Evolutionary conservation across 2,113 vertebrate species (phyloP).

Genomic region (Tychaedon coryphoeus): DNA sequence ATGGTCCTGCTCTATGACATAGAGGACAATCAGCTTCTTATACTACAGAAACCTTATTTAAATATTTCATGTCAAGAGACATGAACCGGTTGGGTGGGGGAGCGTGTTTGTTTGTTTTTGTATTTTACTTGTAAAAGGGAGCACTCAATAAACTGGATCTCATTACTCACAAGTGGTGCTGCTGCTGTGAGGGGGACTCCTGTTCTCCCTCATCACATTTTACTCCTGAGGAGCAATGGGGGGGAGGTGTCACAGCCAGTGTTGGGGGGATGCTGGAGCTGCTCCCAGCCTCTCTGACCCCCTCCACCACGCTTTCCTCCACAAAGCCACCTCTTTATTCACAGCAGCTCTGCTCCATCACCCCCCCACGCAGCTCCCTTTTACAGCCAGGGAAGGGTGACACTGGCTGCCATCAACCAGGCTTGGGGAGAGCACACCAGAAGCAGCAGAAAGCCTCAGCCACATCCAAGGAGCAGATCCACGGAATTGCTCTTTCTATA

Average conservation of each 20-base stretch:
- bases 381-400: background rate
- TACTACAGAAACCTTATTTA: constrained; percentile 9
- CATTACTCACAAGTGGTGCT: background rate
- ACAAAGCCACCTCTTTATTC: constrained; percentile 41
- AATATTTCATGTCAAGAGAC: background rate
- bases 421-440: background rate
- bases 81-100: background rate
- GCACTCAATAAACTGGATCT: constrained; percentile 29
- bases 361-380: background rate
- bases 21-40: constrained; percentile 39
- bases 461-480: fast-evolving
- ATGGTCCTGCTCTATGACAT: background rate
- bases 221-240: fast-evolving
- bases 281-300: background rate
- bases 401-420: background rate
- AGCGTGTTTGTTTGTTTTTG: background rate
- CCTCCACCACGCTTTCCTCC: background rate
- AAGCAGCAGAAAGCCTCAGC: background rate
- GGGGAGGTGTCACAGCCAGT: fast-evolving
- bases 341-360: background rate
- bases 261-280: background rate
- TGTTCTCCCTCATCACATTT: background rate
- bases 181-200: background rate
- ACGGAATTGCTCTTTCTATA: background rate
- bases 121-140: background rate